phyloP scores from a whole-genome alignment of 30 jellyfish, hydroid and myxozoan genomes.

The Mastigias papua region DNA sequence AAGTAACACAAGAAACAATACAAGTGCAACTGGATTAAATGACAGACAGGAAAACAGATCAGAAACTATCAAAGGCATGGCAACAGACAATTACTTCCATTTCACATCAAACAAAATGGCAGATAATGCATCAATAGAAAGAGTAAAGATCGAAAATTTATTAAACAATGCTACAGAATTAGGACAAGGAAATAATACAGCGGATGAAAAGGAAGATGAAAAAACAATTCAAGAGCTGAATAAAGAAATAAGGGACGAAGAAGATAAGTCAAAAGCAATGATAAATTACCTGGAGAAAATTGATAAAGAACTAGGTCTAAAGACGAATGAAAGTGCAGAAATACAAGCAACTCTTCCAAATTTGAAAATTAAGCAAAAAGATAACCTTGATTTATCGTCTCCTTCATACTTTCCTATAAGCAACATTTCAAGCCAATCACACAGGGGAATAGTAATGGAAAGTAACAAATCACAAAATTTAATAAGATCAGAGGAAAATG shows the following conservation, averaged over 20 bases:
- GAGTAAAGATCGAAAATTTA: background rate
- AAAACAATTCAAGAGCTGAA: conserved; percentile 41
- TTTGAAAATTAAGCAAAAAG: background rate
- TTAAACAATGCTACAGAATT: background rate
- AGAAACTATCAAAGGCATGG: too few relatives aligned
- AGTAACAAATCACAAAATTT: background rate
- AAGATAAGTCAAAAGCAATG: conserved; percentile 60
- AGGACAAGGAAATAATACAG: background rate
- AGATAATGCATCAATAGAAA: background rate
- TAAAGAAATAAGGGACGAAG: conserved; percentile 39
- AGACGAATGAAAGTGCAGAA: conserved; percentile 3
- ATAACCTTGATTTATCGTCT: background rate
- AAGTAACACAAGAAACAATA: too few relatives aligned
- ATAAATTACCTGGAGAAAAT: conserved; percentile 47
- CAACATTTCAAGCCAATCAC: background rate
- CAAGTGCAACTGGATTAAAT: too few relatives aligned
- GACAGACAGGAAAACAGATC: too few relatives aligned
- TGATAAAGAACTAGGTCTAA: conserved; percentile 58
- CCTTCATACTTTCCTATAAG: background rate
- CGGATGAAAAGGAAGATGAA: background rate
- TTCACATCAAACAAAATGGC: background rate
- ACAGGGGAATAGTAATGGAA: background rate
- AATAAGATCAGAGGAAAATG: background rate
- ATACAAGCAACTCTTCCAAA: background rate
- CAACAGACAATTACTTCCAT: too few relatives aligned